phyloP scores from a whole-genome alignment of 2,797 vertebrate species.

The Tympanoctomys barrerae region DNA sequence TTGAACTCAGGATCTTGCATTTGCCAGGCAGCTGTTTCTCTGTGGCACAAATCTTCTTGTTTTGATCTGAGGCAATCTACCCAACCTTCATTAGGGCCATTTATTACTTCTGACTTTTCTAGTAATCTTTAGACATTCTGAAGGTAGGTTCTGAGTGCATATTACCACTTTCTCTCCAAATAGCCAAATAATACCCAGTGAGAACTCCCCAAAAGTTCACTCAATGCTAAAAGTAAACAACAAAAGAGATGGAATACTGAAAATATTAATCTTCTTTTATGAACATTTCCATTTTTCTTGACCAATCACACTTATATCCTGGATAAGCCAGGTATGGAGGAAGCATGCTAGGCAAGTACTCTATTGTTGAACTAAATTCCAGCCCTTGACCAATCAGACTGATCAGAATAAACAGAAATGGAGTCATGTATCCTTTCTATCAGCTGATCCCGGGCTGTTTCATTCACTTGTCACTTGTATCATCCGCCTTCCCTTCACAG shows the following conservation, averaged over 20 bases:
- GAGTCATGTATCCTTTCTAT: background rate
- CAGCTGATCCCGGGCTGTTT: background rate
- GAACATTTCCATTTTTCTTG: slow-evolving; percentile 15
- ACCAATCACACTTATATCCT: background rate
- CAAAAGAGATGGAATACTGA: background rate
- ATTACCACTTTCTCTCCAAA: background rate
- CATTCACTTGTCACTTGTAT: background rate
- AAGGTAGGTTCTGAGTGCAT: background rate
- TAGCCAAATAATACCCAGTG: background rate
- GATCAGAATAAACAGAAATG: background rate
- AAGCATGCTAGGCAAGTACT: background rate
- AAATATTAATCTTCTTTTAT: background rate
- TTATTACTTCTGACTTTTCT: slow-evolving; percentile 1
- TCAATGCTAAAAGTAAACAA: background rate
- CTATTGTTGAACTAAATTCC: background rate
- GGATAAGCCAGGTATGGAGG: background rate
- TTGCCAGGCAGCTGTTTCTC: no score
- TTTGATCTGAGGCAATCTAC: background rate
- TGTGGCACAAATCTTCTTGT: background rate
- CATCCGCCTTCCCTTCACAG: background rate
- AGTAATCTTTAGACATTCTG: background rate
- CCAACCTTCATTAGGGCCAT: background rate
- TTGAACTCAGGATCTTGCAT: no score
- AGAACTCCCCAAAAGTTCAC: background rate
- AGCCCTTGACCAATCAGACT: background rate